Conservation (phyloP, 2,113 vertebrate species). For the Nothobranchius furzeri region DNA sequence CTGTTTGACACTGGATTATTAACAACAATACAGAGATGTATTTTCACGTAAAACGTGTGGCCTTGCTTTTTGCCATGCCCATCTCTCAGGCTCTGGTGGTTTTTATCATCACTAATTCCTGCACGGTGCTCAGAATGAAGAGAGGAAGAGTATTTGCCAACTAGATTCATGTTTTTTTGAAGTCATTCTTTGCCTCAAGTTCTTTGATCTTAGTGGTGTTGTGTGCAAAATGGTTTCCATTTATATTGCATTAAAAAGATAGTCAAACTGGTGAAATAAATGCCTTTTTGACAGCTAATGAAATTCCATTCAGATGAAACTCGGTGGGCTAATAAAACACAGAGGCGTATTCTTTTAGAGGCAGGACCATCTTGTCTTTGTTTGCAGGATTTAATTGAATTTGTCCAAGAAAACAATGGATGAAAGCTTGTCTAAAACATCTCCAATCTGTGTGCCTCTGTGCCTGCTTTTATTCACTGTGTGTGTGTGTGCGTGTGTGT, state of each 20-base stretch:
- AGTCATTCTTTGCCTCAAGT: constrained; percentile 31
- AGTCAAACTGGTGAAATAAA: constrained; percentile 25
- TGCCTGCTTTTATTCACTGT: constrained; percentile 7
- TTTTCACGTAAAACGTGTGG: constrained; percentile 41
- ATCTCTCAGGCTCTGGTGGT: constrained; percentile 19
- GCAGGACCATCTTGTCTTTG: constrained; percentile 42
- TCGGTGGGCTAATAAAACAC: constrained; percentile 26
- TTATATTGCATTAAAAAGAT: constrained; percentile 15
- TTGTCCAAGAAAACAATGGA: constrained; percentile 68
- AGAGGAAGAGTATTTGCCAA: constrained; percentile 4
- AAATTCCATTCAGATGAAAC: constrained; percentile 36
- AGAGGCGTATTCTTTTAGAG: constrained; percentile 38
- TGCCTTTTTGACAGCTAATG: neutral
- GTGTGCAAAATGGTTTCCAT: neutral
- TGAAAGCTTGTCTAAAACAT: constrained; percentile 66
- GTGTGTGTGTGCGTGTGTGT: constrained; percentile 2
- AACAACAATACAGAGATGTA: constrained; percentile 68
- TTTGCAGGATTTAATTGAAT: constrained; percentile 66
- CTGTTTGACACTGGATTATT: constrained; percentile 77
- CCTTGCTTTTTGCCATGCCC: constrained; percentile 26
- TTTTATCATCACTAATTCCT: constrained; percentile 48
- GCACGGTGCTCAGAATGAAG: constrained; percentile 7
- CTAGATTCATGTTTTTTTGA: constrained; percentile 25
- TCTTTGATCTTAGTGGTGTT: constrained; percentile 33
- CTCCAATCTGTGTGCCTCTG: constrained; percentile 25